Evolutionary conservation across 2,797 vertebrate genomes (phyloP).

Genomic region (Rhadinocentrus ornatus): DNA sequence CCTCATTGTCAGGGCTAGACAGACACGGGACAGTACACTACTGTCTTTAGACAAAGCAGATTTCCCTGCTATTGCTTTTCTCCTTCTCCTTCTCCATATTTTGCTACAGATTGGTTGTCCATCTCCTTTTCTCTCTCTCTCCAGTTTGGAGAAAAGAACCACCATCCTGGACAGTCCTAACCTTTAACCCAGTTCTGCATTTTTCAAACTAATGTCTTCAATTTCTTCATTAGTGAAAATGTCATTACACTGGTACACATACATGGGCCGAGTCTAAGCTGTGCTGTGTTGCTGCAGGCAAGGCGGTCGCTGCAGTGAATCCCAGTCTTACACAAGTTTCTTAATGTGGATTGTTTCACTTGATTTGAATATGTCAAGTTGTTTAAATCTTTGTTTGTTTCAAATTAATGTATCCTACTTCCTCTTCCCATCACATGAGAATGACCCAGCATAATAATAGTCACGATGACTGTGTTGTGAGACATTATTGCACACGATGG

Average conservation of each 20-base stretch:
- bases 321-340: neutral
- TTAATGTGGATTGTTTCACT: constrained; percentile 21
- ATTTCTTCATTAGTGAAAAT: constrained; percentile 75
- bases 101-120: constrained; percentile 32
- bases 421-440: constrained; percentile 73
- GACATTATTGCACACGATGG: constrained; percentile 37
- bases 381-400: constrained; percentile 47
- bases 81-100: constrained; percentile 39
- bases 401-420: constrained; percentile 64
- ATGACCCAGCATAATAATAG: constrained; percentile 64
- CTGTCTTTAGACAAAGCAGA: constrained; percentile 63
- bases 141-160: constrained; percentile 14
- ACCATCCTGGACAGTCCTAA: constrained; percentile 24
- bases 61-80: constrained; percentile 33
- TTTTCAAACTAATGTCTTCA: constrained; percentile 71
- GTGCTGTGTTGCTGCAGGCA: constrained; percentile 39
- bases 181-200: constrained; percentile 72
- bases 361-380: constrained; percentile 34
- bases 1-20: constrained; percentile 61
- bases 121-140: constrained; percentile 8
- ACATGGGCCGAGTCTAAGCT: constrained; percentile 43
- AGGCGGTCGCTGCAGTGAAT: constrained; percentile 4
- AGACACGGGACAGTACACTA: constrained; percentile 58
- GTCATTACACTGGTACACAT: constrained; percentile 67
- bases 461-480: constrained; percentile 52